Percentiles rank a stretch among this genome's conserved stretches.
Evolutionary conservation across 1,140 invertebrate genomes (phyloP).

Genomic region (Bicyclus anynana): DNA sequence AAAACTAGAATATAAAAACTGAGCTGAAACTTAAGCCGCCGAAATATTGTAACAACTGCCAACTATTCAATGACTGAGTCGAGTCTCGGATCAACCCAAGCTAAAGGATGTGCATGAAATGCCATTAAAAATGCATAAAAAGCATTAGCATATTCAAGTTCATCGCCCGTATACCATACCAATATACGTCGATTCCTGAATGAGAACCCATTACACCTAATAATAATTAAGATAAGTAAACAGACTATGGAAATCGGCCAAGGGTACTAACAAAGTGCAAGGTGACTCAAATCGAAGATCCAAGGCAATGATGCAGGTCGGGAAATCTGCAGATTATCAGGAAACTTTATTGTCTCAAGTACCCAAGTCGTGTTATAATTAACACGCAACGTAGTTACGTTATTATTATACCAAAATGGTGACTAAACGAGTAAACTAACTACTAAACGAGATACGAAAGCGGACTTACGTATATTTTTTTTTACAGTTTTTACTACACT

Average conservation of each 20-base stretch:
- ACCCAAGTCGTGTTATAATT: not conserved
- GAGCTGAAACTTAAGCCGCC: too few species aligned
- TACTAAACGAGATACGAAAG: too few species aligned
- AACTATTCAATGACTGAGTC: too few species aligned
- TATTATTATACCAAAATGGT: too few species aligned
- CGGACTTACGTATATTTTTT: too few species aligned
- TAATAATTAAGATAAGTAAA: conserved; percentile 44
- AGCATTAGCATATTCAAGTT: conserved; percentile 6
- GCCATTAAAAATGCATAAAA: not conserved
- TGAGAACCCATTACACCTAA: conserved; percentile 17
- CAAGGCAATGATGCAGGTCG: conserved; percentile 27
- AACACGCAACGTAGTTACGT: not conserved
- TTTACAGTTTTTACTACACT: too few species aligned
- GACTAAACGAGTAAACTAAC: too few species aligned
- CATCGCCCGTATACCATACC: conserved; percentile 7
- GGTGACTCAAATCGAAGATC: conserved; percentile 20
- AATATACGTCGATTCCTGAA: conserved; percentile 7
- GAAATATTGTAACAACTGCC: too few species aligned
- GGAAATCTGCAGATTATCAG: conserved; percentile 29
- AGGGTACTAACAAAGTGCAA: conserved; percentile 40
- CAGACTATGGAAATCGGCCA: conserved; percentile 46
- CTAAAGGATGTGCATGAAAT: not conserved
- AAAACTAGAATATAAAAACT: too few species aligned
- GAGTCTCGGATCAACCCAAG: not conserved
- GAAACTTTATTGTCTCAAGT: conserved; percentile 23